Evolutionary conservation across 2,888 invertebrate genomes (phyloP).

Genomic region (Conistra vaccinii): DNA sequence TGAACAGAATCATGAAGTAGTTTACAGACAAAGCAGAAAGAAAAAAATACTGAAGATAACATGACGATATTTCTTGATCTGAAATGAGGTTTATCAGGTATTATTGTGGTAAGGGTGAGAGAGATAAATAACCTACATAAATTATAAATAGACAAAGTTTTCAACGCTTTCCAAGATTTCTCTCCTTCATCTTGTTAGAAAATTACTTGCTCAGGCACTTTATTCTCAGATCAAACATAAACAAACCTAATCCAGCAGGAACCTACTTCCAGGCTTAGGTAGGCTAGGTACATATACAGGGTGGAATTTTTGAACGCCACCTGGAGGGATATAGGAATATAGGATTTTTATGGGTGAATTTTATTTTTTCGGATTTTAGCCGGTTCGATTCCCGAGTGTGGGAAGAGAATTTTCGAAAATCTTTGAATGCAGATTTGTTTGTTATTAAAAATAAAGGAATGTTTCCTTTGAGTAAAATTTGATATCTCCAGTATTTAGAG

Average conservation of each 20-base stretch:
- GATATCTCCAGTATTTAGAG: too few relatives aligned
- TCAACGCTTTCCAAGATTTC: neutral
- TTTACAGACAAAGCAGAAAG: neutral
- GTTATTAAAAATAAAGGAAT: too few relatives aligned
- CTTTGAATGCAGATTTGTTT: too few relatives aligned
- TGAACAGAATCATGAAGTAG: neutral
- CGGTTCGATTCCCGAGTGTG: too few relatives aligned
- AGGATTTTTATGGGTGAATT: too few relatives aligned
- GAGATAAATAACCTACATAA: neutral
- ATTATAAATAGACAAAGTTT: neutral
- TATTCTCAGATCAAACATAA: neutral
- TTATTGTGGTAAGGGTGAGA: neutral
- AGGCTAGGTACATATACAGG: neutral
- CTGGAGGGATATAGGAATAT: too few relatives aligned
- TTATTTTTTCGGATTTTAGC: too few relatives aligned
- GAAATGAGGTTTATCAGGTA: neutral
- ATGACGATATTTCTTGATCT: neutral
- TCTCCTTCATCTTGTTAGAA: neutral
- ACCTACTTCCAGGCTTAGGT: conserved; percentile 6
- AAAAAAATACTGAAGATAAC: too few relatives aligned
- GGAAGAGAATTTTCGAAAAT: too few relatives aligned
- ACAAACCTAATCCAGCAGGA: conserved; percentile 8
- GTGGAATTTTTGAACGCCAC: too few relatives aligned
- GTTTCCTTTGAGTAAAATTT: too few relatives aligned
- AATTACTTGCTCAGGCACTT: neutral